Evolutionary conservation across 2,113 vertebrate genomes (phyloP).

Genomic region (Acrocephalus kingi): DNA sequence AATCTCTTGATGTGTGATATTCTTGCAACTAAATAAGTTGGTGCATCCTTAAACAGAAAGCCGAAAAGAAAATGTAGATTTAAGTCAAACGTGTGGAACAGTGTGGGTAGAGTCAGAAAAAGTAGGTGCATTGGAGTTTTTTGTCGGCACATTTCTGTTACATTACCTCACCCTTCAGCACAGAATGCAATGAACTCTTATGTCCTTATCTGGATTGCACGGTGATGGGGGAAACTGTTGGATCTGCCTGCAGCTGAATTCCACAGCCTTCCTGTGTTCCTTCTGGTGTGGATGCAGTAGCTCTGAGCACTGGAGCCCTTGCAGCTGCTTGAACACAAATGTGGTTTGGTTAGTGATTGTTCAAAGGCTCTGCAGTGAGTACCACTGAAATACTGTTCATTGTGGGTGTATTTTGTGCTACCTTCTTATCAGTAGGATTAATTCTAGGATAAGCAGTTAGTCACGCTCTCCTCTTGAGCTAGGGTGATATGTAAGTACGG

Average conservation of each 20-base stretch:
- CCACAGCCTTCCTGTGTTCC: not conserved
- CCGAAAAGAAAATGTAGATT: not conserved
- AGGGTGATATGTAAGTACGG: not conserved
- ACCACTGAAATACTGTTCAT: not conserved
- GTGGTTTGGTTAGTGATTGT: not conserved
- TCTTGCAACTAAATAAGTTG: not conserved
- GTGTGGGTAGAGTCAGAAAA: not conserved
- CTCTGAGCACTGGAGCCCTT: not conserved
- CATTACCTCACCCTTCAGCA: not conserved
- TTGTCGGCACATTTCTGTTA: not conserved
- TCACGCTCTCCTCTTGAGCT: not conserved
- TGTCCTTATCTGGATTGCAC: not conserved
- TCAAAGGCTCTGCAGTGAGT: not conserved
- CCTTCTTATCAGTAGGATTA: not conserved
- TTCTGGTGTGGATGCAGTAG: not conserved
- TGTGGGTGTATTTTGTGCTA: not conserved
- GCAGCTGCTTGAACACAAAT: not conserved
- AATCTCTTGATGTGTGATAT: not conserved
- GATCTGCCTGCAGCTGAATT: not conserved
- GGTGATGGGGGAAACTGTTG: not conserved
- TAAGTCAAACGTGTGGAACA: not conserved
- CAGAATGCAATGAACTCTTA: rapidly evolving
- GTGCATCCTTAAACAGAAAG: not conserved
- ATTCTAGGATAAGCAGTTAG: not conserved
- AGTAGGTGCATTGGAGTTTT: not conserved